Base-by-base conservation (phyloP, 2,113 vertebrate species). In the Hydrolagus affinis region DNA sequence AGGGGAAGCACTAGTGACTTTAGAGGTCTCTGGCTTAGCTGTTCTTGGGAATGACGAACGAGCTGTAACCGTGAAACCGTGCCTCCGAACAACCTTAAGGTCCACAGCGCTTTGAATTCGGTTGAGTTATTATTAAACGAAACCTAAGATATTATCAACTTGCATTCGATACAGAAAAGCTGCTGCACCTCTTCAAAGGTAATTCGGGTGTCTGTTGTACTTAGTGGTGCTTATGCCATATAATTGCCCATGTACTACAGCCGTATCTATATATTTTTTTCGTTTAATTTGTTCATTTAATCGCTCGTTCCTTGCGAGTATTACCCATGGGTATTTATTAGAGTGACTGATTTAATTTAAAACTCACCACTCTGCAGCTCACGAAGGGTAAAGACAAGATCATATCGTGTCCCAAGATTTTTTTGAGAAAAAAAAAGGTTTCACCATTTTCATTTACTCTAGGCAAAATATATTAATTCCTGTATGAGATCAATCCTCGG, bases 231-330 rank as follows among this genome's bases (percentile, higher is more conserved):
- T 75, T 75, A 75, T 56, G 19, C 32, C 11, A 44, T 19, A 57
- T 75, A 11, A 75, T 57, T 75, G 73, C 73, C 32, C 9, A 1
- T 75, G 19, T 57, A 57, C 32, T 7, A 21, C 32, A 44, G 15
- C 15, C 25, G 19, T 44, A 74, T 30, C 72, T 56, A 74, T 44
- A 74, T 56, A 74, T 28, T n/a, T 30, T n/a, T 30, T 30, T 72
- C 70, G 28, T 75, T 75, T 75, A 75, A 44, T 75, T 75, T 32
- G 32, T 57, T 44, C 32, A 56, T 21, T 75, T 75, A 75, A 75
- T 75, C 32, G 2, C 25, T 10, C 73, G 56, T 75, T 75, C 56
- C 19, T 19, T 44, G 73, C 30, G 19, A 21, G 32, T 10, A 75
- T 75, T 32, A 75, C 9, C 17, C 9, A 57, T 57, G 17, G 56